Percentiles rank a stretch among this genome's conserved stretches.
These are phyloP conservation scores for Drosophila sturtevanti DNA, from an alignment of 1,140 invertebrate genomes.

Conservation along the genomic window DNA sequence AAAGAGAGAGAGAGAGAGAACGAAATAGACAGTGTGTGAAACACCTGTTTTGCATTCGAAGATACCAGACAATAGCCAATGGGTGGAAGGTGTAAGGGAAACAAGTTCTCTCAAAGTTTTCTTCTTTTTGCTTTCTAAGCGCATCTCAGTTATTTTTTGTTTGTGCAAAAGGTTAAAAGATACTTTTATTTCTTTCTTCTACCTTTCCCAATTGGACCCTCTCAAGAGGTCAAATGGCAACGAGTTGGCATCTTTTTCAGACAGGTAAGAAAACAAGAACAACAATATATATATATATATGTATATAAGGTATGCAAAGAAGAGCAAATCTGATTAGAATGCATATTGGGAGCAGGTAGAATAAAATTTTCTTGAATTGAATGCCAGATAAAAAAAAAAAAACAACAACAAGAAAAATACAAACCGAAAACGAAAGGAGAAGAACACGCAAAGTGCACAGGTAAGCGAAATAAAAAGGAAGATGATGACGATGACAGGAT, in stretches of 20 bases:
- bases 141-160: background rate
- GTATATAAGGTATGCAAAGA: constrained; percentile 13
- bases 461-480: constrained; percentile 58
- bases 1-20: too few relatives aligned
- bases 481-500: constrained; percentile 67
- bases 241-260: constrained; percentile 50
- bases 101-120: constrained; percentile 32
- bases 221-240: constrained; percentile 40
- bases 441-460: constrained; percentile 60
- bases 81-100: constrained; percentile 21
- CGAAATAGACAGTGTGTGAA: too few relatives aligned
- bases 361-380: constrained; percentile 39
- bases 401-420: constrained; percentile 17
- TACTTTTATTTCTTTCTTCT: background rate
- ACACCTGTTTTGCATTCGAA: constrained; percentile 16
- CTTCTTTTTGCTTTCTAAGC: constrained; percentile 16
- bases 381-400: constrained; percentile 24
- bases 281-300: background rate
- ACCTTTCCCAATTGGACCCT: background rate
- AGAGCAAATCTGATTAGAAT: constrained; percentile 75
- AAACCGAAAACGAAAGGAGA: background rate
- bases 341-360: constrained; percentile 60
- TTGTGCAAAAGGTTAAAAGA: constrained; percentile 3
- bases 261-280: constrained; percentile 5
- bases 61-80: constrained; percentile 3